Evolutionary conservation across 2,113 vertebrate species (phyloP), one percentile per base, ranked within the genome.

Genomic region (Trochalopteron elliotii): DNA sequence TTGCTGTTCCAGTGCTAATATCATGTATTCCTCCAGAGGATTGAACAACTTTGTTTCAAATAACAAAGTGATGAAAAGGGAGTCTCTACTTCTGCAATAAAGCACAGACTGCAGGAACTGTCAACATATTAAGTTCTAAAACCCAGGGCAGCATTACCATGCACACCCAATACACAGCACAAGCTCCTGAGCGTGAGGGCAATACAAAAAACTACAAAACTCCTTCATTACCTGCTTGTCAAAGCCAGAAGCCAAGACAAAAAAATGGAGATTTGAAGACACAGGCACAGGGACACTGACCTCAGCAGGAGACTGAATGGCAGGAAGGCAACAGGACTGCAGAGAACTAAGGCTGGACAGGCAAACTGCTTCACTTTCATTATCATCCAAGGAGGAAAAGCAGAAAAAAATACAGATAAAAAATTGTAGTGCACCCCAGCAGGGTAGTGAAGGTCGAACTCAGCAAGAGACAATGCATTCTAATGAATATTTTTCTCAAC

Each of bases 381-480:
- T 83, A 87, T 57, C 60, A 90, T 23, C 64, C 60, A 71, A 89
- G 53, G 72, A 82, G 39, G 28, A 89, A 81, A 80, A 74, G 42
- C 30, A 81, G 72, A 67, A 81, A 50, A 50, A 83, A 83, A 82
- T 17, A 33, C 25, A 64, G 53, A 79, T 71, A 83, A 92, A 90
- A 93, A 90, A 82, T 3, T 40, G 56, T 83, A 61, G n/a, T 35
- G 60, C 31, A 39, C 40, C 83, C 75, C 85, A 88, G 69, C 47
- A 90, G 72, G 47, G 69, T 49, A 64, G 64, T 60, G 92, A 96
- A 97, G 96, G 96, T 96, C 93, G 93, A 86, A 89, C 52, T 89
- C 76, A 16, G 89, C 65, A 87, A 85, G 65, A 92, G 72, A 96
- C 92, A 96, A 90, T 65, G 69, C 83, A 96, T 95, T 89, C 74